A percentile compares a stretch with the other conserved stretches of the same genome.
phyloP scores from a whole-genome alignment of 2,888 invertebrate species.

The Masnerella sp. region DNA sequence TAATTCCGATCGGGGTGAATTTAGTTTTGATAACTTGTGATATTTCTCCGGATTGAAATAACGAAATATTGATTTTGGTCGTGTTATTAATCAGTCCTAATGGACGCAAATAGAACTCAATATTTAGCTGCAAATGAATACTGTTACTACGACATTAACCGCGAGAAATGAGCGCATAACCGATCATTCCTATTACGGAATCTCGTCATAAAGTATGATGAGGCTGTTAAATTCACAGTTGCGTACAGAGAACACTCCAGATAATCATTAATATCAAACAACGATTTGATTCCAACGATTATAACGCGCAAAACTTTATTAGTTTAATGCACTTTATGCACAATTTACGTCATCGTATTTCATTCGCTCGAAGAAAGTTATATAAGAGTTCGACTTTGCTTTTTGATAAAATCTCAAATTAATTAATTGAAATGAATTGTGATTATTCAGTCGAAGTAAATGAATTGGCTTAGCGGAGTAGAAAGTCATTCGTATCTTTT shows the following conservation, averaged over 20 bases:
- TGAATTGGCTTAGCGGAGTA: background rate
- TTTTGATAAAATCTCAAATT: background rate
- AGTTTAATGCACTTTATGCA: background rate
- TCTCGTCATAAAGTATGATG: conserved; percentile 32
- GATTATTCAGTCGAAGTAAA: background rate
- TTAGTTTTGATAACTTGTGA: background rate
- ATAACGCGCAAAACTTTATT: conserved; percentile 10
- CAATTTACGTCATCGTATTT: background rate
- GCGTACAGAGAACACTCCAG: conserved; percentile 7
- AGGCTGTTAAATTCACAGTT: conserved; percentile 31
- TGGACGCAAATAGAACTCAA: conserved; percentile 16
- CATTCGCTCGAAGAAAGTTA: no score
- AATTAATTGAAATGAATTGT: no score
- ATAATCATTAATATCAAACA: conserved; percentile 15
- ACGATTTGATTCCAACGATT: conserved; percentile 11
- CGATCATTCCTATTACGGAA: conserved; percentile 28
- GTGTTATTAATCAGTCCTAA: conserved; percentile 17
- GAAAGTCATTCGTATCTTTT: no score
- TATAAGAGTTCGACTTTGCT: background rate
- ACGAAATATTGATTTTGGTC: conserved; percentile 4
- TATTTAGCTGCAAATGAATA: conserved; percentile 29
- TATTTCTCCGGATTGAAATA: background rate
- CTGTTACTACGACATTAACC: conserved; percentile 21
- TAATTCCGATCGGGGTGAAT: background rate
- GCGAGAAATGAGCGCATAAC: conserved; percentile 25